Base-by-base conservation (phyloP, 2,113 vertebrate species). In the Rutilus rutilus region DNA sequence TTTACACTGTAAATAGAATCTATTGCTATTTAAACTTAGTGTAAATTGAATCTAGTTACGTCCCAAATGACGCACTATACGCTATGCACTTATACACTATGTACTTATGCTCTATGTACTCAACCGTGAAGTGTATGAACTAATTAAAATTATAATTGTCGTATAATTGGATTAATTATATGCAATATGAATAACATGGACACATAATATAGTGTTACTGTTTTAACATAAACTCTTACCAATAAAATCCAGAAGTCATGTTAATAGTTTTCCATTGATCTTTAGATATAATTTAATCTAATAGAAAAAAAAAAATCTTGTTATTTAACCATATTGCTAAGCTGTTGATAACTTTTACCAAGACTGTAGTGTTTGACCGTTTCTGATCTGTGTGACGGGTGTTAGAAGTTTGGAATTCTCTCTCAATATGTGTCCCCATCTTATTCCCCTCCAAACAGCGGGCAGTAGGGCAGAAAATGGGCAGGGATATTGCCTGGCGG, bases 381-480 rank as follows among this genome's bases (percentile, higher is more conserved):
- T 25, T 80, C 47, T 77, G 62, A 73, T 83, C 21, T 83, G 59
- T 75, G 67, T 36, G 82, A 75, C 82, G 36, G 78, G 76, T 87
- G 75, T 88, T 83, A 79, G 74, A 87, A 91, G 87, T 91, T 91
- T 82, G 67, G 89, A 90, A 88, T 90, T 89, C 86, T 84, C 81
- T 82, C 79, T 82, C 88, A 81, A 90, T 89, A 87, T 10, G 36
- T 89, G 86, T 88, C 81, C 89, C 85, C 87, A 91, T 92, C 73
- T 65, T 85, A 85, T 89, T 89, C 83, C 91, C 25, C 47, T 83
- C 89, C 83, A 78, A 90, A 90, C 90, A 90, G 87, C 91, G 88
- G 87, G 91, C 62, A 90, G 85, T 89, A 91, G 88, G 90, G 89
- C 78, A 87, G 88, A 90, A 91, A 92, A 93, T 91, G 90, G 91